Conservation (phyloP, 2,113 vertebrate genomes). For the Passerina amoena region DNA sequence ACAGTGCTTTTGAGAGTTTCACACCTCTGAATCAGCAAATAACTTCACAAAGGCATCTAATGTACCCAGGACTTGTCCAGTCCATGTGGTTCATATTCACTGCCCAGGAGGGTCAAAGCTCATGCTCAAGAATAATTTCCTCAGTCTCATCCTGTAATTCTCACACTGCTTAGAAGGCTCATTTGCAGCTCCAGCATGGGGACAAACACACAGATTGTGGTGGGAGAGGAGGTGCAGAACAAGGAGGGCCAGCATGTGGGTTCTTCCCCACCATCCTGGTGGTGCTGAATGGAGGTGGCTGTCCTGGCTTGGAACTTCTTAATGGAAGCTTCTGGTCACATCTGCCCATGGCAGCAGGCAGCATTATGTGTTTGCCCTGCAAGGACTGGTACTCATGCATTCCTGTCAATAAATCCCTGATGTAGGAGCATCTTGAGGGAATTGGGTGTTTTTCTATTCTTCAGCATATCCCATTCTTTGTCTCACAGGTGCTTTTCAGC, state of each 20-base stretch:
- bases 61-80: neutral
- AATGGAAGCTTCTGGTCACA: neutral
- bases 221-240: neutral
- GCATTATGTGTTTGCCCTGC: neutral
- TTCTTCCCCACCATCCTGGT: neutral
- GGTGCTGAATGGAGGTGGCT: neutral
- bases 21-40: slow-evolving; percentile 58
- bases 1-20: neutral
- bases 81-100: neutral
- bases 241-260: neutral
- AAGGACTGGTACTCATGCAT: neutral
- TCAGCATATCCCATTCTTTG: neutral
- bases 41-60: slow-evolving; percentile 13
- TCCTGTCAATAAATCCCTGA: neutral
- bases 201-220: neutral
- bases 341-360: neutral
- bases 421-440: neutral
- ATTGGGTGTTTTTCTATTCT: neutral
- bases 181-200: neutral
- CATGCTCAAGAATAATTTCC: neutral
- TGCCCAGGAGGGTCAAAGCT: neutral
- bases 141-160: neutral
- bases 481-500: neutral
- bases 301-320: neutral
- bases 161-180: neutral